phyloP scores from a whole-genome alignment of 2,888 invertebrate genomes.

The Teinopalpus imperialis region DNA sequence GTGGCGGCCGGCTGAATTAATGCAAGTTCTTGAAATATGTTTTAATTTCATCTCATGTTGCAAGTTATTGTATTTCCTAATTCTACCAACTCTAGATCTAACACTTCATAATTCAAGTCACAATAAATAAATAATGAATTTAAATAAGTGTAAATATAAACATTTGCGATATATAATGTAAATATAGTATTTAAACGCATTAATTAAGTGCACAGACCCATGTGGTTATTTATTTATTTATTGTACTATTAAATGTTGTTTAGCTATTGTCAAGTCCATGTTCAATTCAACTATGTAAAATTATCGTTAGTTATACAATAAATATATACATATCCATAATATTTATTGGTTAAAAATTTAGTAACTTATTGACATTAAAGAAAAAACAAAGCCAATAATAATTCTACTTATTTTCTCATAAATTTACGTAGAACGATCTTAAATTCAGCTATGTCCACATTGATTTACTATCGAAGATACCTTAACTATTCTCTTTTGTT shows the following conservation, averaged over 20 bases:
- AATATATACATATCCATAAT: constrained; percentile 20
- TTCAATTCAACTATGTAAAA: constrained; percentile 15
- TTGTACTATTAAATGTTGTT: constrained; percentile 49
- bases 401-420: too few species aligned
- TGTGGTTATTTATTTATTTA: constrained; percentile 22
- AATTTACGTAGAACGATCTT: too few species aligned
- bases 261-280: constrained; percentile 33
- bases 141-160: constrained; percentile 19
- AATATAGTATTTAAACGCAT: constrained; percentile 42
- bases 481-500: too few species aligned
- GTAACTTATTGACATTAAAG: too few species aligned
- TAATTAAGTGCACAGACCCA: constrained; percentile 33
- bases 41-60: too few species aligned
- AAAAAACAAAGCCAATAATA: too few species aligned
- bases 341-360: constrained; percentile 6
- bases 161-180: constrained; percentile 35
- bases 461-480: too few species aligned
- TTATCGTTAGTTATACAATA: constrained; percentile 4
- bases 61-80: too few species aligned
- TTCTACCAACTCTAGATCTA: too few species aligned
- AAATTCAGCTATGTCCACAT: too few species aligned
- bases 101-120: neutral
- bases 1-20: too few species aligned
- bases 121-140: constrained; percentile 1
- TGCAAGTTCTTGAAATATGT: too few species aligned